Percentiles rank a stretch among this genome's conserved stretches.
Conservation (phyloP, 2,888 invertebrate species). For the Diloba caeruleocephala region DNA sequence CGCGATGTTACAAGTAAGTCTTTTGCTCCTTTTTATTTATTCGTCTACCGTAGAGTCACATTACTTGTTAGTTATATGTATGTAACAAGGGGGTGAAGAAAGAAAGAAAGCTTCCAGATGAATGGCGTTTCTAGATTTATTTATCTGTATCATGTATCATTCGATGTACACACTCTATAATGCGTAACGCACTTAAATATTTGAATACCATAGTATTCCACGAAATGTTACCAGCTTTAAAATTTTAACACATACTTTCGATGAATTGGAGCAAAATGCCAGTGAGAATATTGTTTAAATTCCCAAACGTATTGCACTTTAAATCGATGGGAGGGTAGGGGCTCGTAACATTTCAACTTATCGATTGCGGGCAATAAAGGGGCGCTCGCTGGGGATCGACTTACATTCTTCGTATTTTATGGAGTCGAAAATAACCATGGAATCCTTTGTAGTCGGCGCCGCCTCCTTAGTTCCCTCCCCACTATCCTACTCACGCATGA, state of each 20-base stretch:
- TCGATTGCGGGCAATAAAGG: conserved; percentile 58
- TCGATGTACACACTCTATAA: too few species aligned
- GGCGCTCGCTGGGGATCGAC: conserved; percentile 45
- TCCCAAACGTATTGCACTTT: conserved; percentile 45
- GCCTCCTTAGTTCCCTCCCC: conserved; percentile 2
- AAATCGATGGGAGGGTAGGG: conserved; percentile 5
- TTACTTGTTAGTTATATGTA: too few species aligned
- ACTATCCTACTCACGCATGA: conserved; percentile 3
- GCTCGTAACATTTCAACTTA: conserved; percentile 44
- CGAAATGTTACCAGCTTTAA: too few species aligned
- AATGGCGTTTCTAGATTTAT: too few species aligned
- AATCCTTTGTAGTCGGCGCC: conserved; percentile 40
- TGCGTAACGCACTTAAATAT: too few species aligned
- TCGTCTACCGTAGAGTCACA: too few species aligned
- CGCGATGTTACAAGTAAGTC: too few species aligned
- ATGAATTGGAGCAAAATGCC: conserved; percentile 2
- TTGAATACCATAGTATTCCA: too few species aligned
- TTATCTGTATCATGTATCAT: too few species aligned
- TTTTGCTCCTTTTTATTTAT: too few species aligned
- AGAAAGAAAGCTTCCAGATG: too few species aligned
- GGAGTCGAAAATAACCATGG: conserved; percentile 60
- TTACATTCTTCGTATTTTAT: conserved; percentile 67
- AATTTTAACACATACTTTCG: neutral
- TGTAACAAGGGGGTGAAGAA: too few species aligned
- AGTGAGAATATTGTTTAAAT: conserved; percentile 41